phyloP scores from a whole-genome alignment of 2,888 invertebrate genomes.

The Hirtodrosophila histrioides region DNA sequence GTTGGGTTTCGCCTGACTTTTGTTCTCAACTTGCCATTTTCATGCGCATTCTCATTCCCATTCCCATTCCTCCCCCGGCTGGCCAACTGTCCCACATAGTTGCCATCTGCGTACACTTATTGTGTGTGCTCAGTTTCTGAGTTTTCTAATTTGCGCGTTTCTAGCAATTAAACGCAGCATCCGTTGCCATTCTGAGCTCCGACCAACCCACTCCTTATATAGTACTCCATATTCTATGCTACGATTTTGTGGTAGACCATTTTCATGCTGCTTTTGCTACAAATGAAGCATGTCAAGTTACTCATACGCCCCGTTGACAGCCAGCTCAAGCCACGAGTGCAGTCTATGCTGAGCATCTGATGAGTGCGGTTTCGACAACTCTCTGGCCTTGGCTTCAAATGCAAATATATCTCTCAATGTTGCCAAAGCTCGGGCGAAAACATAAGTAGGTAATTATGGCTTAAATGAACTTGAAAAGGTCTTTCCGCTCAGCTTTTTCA shows the following conservation, averaged over 20 bases:
- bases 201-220: not conserved
- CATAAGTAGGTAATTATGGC: too few relatives aligned
- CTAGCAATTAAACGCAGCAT: constrained; percentile 63
- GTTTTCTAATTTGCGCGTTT: constrained; percentile 64
- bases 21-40: constrained; percentile 46
- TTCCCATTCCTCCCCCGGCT: not conserved
- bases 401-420: too few relatives aligned
- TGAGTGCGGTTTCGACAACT: too few relatives aligned
- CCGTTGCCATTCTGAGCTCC: constrained; percentile 27
- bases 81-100: constrained; percentile 35
- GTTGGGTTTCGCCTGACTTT: constrained; percentile 63
- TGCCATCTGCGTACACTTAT: constrained; percentile 41
- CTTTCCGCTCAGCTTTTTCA: not conserved
- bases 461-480: constrained; percentile 3
- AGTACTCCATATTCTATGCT: not conserved
- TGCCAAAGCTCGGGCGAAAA: too few relatives aligned
- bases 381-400: constrained; percentile 16
- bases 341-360: not conserved
- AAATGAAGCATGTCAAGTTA: constrained; percentile 62
- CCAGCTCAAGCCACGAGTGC: constrained; percentile 1
- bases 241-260: constrained; percentile 12
- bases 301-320: constrained; percentile 44
- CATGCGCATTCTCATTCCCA: not conserved
- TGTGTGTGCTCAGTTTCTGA: constrained; percentile 38
- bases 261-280: constrained; percentile 28